Evolutionary conservation across 2,113 vertebrate genomes (phyloP).

Genomic region (Chionomys nivalis): DNA sequence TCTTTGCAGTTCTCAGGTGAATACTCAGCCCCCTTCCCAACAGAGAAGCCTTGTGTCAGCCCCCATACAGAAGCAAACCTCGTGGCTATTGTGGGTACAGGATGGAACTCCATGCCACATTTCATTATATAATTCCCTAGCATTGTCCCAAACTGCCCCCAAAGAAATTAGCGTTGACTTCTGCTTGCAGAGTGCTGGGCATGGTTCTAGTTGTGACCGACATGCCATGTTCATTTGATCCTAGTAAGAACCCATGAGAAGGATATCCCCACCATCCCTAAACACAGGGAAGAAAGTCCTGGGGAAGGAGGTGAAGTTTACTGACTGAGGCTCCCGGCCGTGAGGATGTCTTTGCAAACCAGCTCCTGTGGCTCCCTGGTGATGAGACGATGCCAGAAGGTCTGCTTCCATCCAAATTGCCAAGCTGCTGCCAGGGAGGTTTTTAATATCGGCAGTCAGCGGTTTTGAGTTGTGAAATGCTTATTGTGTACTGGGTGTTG

Average conservation of each 20-base stretch:
- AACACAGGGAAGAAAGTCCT: not conserved
- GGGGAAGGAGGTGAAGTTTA: not conserved
- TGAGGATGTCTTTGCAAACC: conserved; percentile 21
- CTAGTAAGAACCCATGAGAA: not conserved
- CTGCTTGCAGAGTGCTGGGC: no score
- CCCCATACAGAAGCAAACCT: not conserved
- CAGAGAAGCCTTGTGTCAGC: not conserved
- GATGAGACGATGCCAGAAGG: not conserved
- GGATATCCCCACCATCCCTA: not conserved
- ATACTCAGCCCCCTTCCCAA: not conserved
- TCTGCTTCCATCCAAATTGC: not conserved
- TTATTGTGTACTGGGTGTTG: not conserved
- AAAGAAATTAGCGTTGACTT: not conserved
- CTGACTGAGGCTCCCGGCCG: not conserved
- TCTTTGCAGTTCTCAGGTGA: not conserved
- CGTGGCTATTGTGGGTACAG: not conserved
- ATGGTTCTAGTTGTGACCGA: not conserved
- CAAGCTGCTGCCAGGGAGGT: not conserved
- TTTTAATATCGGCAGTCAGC: not conserved
- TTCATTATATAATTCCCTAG: not conserved
- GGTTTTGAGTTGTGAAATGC: not conserved
- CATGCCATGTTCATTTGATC: not conserved
- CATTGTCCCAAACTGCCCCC: not conserved
- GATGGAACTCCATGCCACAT: no score
- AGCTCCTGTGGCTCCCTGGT: not conserved